Evolutionary conservation across 2,888 invertebrate species (phyloP).

Genomic region (Trachelus tabidus): DNA sequence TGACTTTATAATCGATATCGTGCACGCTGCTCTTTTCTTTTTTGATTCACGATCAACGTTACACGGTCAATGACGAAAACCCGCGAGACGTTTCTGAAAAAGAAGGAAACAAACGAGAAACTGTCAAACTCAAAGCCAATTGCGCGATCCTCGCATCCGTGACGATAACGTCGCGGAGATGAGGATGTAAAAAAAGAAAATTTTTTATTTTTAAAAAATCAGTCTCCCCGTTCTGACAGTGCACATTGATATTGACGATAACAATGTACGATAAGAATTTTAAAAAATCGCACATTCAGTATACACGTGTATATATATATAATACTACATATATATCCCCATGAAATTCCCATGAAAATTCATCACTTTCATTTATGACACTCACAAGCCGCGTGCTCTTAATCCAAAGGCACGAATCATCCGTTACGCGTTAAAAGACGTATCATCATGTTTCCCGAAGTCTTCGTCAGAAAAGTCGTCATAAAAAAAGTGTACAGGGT

Average conservation of each 20-base stretch:
- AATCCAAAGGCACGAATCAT: background rate
- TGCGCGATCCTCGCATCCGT: background rate
- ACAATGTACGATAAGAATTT: background rate
- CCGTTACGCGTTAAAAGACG: background rate
- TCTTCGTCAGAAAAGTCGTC: background rate
- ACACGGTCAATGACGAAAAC: background rate
- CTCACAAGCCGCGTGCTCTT: background rate
- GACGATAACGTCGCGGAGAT: background rate
- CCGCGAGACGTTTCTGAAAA: background rate
- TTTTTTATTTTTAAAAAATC: background rate
- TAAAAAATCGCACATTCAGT: background rate
- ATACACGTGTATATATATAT: background rate
- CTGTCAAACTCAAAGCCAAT: background rate
- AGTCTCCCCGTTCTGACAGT: background rate
- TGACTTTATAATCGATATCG: background rate
- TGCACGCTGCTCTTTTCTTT: background rate
- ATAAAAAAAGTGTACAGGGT: background rate
- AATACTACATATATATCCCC: background rate
- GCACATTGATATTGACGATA: background rate
- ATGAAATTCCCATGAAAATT: background rate
- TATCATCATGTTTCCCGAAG: background rate
- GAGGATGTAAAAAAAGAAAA: background rate
- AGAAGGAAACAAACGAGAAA: background rate
- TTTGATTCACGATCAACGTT: background rate
- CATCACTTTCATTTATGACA: background rate